Conservation (phyloP, 2,888 invertebrate species). For the Galerucella pusilla region DNA sequence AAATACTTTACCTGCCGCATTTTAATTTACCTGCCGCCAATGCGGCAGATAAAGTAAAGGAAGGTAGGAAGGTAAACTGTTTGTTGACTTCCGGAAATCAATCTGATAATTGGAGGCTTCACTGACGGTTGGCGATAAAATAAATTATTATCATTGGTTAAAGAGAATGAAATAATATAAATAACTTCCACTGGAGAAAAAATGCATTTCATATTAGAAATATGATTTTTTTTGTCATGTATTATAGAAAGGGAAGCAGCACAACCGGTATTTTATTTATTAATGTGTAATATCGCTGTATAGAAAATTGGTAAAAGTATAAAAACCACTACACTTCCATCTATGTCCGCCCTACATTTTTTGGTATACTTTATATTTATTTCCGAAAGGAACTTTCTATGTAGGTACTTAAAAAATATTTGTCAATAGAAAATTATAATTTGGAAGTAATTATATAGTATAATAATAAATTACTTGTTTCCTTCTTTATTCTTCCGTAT, state of each 20-base stretch:
- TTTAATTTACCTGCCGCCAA: no score
- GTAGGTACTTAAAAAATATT: background rate
- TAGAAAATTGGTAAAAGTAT: conserved; percentile 25
- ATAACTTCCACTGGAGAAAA: no score
- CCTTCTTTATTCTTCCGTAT: background rate
- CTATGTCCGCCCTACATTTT: conserved; percentile 21
- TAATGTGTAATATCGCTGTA: conserved; percentile 13
- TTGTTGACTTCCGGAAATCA: no score
- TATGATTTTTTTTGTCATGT: background rate
- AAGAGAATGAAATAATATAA: no score
- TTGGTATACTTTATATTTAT: conserved; percentile 13
- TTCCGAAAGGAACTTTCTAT: conserved; percentile 22
- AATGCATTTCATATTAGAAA: background rate
- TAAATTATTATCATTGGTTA: no score
- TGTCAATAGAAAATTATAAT: conserved; percentile 8
- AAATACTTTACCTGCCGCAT: no score
- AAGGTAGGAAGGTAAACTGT: no score
- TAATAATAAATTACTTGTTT: background rate
- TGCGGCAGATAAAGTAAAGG: no score
- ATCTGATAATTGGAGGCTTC: no score
- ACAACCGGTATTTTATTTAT: conserved; percentile 12
- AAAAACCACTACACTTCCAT: conserved; percentile 1
- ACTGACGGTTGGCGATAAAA: no score
- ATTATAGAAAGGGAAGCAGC: conserved; percentile 22
- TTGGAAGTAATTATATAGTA: background rate